These are phyloP conservation scores for Lordiphosa collinella DNA, from an alignment of 1,140 invertebrate genomes.

Conservation along the genomic window DNA sequence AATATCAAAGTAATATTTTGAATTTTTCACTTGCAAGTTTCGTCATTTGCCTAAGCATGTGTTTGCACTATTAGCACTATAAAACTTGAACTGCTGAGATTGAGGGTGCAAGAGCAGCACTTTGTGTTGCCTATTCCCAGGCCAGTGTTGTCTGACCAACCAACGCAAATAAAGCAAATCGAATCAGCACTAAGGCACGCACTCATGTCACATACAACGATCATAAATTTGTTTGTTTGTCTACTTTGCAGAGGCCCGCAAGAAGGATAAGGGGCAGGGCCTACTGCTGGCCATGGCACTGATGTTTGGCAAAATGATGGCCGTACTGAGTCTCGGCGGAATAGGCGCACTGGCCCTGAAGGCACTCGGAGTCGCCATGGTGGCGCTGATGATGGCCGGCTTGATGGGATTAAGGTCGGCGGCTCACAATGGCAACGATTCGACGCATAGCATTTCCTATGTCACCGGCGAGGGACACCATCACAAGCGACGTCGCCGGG, in stretches of 20 bases:
- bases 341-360: constrained; percentile 88
- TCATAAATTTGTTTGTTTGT: constrained; percentile 31
- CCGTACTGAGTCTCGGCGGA: constrained; percentile 86
- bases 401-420: constrained; percentile 87
- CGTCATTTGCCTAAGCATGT: too few species aligned
- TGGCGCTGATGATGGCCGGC: constrained; percentile 86
- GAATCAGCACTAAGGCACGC: constrained; percentile 6
- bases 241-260: constrained; percentile 80
- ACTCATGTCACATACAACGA: neutral
- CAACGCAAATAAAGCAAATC: constrained; percentile 4
- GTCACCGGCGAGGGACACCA: constrained; percentile 84
- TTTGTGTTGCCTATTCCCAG: neutral
- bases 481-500: constrained; percentile 73
- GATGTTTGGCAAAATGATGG: constrained; percentile 88
- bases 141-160: neutral
- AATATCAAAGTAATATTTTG: too few species aligned
- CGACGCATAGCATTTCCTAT: constrained; percentile 86
- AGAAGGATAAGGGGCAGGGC: constrained; percentile 82
- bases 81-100: too few species aligned
- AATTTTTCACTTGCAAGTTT: too few species aligned
- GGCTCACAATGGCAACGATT: constrained; percentile 82
- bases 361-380: constrained; percentile 83
- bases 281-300: constrained; percentile 83
- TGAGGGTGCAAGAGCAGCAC: neutral
- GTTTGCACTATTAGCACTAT: too few species aligned